Conservation (phyloP, 35 echinoderm and acorn worm species). For the Anneissia japonica region DNA sequence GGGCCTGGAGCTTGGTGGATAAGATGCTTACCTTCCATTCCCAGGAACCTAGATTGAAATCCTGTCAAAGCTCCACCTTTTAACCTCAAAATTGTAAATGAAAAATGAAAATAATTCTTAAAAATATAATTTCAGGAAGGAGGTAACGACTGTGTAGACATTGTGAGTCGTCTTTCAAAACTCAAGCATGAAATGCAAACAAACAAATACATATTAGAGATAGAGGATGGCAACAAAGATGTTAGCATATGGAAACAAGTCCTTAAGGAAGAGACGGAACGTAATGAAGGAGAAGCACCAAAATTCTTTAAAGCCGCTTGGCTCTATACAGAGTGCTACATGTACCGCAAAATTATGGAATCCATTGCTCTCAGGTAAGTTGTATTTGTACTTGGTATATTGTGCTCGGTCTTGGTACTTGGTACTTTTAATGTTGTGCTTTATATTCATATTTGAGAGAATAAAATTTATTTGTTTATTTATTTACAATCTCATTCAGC, state of each 20-base stretch:
- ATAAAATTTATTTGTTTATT: no score
- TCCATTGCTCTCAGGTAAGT: constrained; percentile 57
- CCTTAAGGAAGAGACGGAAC: constrained; percentile 56
- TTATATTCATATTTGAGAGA: no score
- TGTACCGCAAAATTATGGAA: constrained; percentile 78
- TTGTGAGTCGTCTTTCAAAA: constrained; percentile 60
- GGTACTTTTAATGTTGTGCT: no score
- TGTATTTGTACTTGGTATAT: no score
- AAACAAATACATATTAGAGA: constrained; percentile 53
- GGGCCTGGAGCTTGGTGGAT: no score
- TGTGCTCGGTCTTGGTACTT: no score
- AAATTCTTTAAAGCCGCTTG: constrained; percentile 72
- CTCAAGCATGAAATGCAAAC: constrained; percentile 69
- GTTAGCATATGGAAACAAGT: constrained; percentile 61
- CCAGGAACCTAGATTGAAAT: no score
- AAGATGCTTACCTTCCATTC: no score
- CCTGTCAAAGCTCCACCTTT: no score
- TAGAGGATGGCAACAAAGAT: constrained; percentile 44
- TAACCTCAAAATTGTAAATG: no score
- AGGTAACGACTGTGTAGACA: constrained; percentile 60
- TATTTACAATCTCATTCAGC: no score
- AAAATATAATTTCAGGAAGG: constrained; percentile 74
- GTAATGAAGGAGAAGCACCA: constrained; percentile 22
- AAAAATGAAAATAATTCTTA: no score
- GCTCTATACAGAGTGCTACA: constrained; percentile 78